Base-by-base conservation (phyloP, 2,797 vertebrate genomes). In the Myripristis jacobus region DNA sequence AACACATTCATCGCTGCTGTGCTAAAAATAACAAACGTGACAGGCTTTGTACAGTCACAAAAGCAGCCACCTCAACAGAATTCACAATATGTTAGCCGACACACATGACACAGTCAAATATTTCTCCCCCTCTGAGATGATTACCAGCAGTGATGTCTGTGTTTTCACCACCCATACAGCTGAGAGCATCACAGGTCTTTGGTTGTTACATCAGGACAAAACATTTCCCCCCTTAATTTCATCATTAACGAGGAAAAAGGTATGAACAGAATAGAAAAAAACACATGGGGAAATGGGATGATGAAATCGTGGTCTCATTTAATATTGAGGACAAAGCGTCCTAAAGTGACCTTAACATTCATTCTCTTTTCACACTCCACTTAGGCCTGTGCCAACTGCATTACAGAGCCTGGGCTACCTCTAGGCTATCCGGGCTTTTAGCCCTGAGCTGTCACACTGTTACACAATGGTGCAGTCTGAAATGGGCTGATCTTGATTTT, bases 1-100 rank as follows among this genome's bases (percentile, higher is more conserved):
- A 63, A 21, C 36, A 31, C 18, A 4, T 31, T 54, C 4, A 12
- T 54, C 18, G 3, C 51, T 65, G 8, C 11, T 43, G 18, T 47
- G n/a, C 61, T 77, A 70, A 76, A 83, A 63, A 83, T 75, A 87
- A 54, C 44, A 8, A 8, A 10, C 46, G 34, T 61, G 46, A 55
- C 16, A 21, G 54, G 52, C 68, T 75, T 60, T 59, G 62, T 70
- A 36, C 34, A 44, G 50, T 41, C 22, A 38, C 24, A 57, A 50
- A 15, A 71, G 5, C 21, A 3, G 21, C 10, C 19, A 44, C 10
- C 36, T 38, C 9, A 38, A 11, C 10, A 12, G 36, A 4, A 21
- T 51, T 22, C 53, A 55, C 29, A 55, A 55, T 19, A 19, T 34
- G 18, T 29, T 25, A n/a, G 16, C 7, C 11, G 15, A n/a, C 53